Evolutionary conservation across 1,140 invertebrate genomes (phyloP), one percentile per base, ranked within the genome.

Genomic region (Bemisia tabaci): DNA sequence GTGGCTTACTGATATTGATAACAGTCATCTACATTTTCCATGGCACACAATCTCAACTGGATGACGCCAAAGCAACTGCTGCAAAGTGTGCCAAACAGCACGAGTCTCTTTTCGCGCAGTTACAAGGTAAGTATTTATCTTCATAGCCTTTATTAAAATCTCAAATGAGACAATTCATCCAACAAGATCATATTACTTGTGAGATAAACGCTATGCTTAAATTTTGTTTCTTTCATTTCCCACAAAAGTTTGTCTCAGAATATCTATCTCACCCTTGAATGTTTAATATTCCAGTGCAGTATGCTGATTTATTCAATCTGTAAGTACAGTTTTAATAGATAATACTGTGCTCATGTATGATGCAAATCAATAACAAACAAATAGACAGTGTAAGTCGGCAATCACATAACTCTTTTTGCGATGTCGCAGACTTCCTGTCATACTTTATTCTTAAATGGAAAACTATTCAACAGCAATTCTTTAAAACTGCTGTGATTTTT

Each of bases 101-200:
- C 23, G 74, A 74, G 25, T 74, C 73, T 0, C 59, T 75, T 25
- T 71, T 73, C 21, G 72, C 73, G n/a, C 74, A 75, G 67, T 63
- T 75, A 26, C 73, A 75, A 72, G 73, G 73, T 74, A 70, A n/a
- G n/a, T n/a, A n/a, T 23, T 26, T 25, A 65, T 62, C 48, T 17
- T 62, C n/a, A 12, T 26, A 1, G 33, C 5, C 17, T 26, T 26
- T 23, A 26, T 61, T n/a, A 62, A 22, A 5, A 12, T 21, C 9
- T 27, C 12, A 9, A 9, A 26, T 25, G 62, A 5, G n/a, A 12
- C n/a, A 12, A 58, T 58, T 12, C 12, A 12, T 12, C n/a, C 12
- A 58, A 12, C n/a, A 58, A 58, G 12, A 58, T 12, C 12, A 12
- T 58, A 12, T n/a, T 12, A 12, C 48, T n/a, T 12, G 12, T n/a